Evolutionary conservation across 2,888 invertebrate genomes (phyloP), one percentile per base, ranked within the genome.

Genomic region (Halictus ligatus): DNA sequence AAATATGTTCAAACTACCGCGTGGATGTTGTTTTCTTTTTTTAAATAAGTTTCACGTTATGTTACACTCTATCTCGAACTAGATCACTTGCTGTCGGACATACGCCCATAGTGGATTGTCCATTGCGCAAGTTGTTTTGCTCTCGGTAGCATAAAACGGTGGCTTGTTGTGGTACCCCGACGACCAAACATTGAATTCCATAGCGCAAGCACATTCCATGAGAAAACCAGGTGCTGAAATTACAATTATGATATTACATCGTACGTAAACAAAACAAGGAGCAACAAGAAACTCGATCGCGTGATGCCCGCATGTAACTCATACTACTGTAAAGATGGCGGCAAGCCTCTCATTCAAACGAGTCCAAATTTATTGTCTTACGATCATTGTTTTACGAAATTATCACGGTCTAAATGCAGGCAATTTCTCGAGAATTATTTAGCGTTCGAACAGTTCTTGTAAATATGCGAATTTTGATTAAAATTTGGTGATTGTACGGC

Each of bases 121-220:
- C 54, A 94, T 89, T 73, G 91, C 87, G 83, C 94, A 94, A 80
- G 89, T 87, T 77, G 90, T 84, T 75, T 90, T 87, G 64, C 88
- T 91, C 72, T 92, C 91, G 78, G 90, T 91, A 79, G 92, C 93
- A 81, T 94, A 94, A 86, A 93, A 94, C 71, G 93, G 94, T 58
- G 90, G 75, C 81, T 92, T 91, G 80, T 89, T 83, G 75, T 90
- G 90, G 84, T 89, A 80, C 82, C 78, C 85, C 80, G 93, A 92
- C 91, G 92, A 90, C 93, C 92, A 91, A 74, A 79, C 72, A 67
- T 78, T 83, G 83, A 95, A 93, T 93, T 94, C 95, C 95, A 95
- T 95, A 94, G 95, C 92, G 80, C 94, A 94, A 92, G 95, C 95
- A 91, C 94, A 93, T 88, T 94, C 93, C 94, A 94, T 94, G 4